Base-by-base conservation (phyloP, 2,113 vertebrate genomes). In the Myocastor coypus region DNA sequence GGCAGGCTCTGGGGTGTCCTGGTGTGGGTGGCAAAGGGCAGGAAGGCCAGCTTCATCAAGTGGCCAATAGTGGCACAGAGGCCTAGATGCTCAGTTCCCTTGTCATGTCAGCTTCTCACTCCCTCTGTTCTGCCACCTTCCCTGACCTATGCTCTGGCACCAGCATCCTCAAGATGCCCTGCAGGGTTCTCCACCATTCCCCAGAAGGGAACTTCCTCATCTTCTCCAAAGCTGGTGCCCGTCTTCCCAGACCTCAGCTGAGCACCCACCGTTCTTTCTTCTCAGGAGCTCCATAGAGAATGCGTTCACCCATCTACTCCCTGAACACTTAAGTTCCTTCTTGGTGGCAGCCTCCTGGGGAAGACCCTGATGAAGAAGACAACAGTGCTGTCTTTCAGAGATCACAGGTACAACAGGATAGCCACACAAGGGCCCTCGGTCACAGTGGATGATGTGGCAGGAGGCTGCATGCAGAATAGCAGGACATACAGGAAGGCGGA, bases 11-110 rank as follows among this genome's bases (percentile, higher is more conserved):
- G 4, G 37, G 28, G 24, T 24, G 5, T 42, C 14, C 3, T 42
- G 42, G n/a, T 0, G 0, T 24, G 20, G 30, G 9, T 0, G 1
- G 20, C 46, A 37, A 55, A 37, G 2, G 73, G 10, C 17, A 63
- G 61, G 78, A 83, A 50, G 40, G 32, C 30, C 73, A 68, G 8
- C 68, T 40, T 30, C 32, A 24, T 46, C 82, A 32, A 30, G 71
- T 13, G 40, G 52, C 42, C n/a, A n/a, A 20, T 37, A 5, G 14
- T 3, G 52, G 82, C 42, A 12, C 42, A 77, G 64, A 83, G 66
- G 17, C 59, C 50, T 22, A 34, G 42, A 7, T 12, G 40, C 10
- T 22, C 87, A 34, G 20, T n/a, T 20, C 64, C 34, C 57, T 63
- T 75, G 22, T 55, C 32, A 9, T 7, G 26, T 32, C 57, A 50